Base-by-base conservation (phyloP, 2,797 vertebrate species). In the Oreochromis mossambicus region DNA sequence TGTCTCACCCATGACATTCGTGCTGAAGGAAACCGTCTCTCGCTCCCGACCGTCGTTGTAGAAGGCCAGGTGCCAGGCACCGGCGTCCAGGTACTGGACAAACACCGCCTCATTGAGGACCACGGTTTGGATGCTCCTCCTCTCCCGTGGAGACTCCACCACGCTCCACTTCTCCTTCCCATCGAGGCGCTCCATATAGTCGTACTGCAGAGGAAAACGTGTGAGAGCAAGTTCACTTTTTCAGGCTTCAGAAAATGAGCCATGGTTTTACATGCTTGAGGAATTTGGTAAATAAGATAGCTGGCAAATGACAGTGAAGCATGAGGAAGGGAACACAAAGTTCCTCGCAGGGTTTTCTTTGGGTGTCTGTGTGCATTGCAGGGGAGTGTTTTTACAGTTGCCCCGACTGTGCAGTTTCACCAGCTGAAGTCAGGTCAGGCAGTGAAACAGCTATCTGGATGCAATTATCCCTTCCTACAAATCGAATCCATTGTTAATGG, bases 151-250 rank as follows among this genome's bases (percentile, higher is more conserved):
- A 1, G 98, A 97, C 93, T 99, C 98, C 5, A 99, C 97, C 91
- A 99, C 98, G 0, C 98, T 99, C 98, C 98, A 99, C 93, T 99
- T 99, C 96, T 99, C 98, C 79, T 99, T 99, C 46, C 98, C 98
- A 2, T 99, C 98, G 94, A 99, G 95, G 6, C 98, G 97, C 66
- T 99, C 98, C 98, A 99, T 99, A 89, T 99, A 99, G 93, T 99
- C 98, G 46, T 99, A 99, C 98, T 99, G 93, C 24, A 3, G 51
- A 17, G 32, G 24, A 58, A 26, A 61, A 73, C 2, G 15, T 58
- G 34, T 36, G 46, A 24, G 54, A 52, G 21, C 48, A 81, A 70
- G 73, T 84, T 85, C 73, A 86, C 55, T 29, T 50, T 75, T 75
- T 75, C 46, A 75, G 70, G 26, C 43, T 75, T 75, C 17, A 29